Percentiles rank a stretch among this genome's conserved stretches.
phyloP scores from a whole-genome alignment of 2,888 invertebrate genomes.

The Quadriops clusia region DNA sequence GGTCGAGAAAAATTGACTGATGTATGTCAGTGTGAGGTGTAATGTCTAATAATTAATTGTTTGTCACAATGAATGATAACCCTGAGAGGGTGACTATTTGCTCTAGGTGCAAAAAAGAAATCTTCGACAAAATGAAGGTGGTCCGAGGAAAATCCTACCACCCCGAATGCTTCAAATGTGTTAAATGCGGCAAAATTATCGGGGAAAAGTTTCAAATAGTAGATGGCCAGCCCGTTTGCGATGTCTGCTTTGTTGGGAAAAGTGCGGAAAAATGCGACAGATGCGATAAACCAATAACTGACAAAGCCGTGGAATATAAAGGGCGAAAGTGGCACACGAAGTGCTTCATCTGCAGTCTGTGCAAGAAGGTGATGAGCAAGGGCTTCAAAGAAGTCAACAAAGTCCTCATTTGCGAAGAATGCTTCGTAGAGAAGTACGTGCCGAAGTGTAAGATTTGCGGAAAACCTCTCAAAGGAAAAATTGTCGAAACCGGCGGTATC shows the following conservation, averaged over 20 bases:
- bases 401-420: slow-evolving; percentile 70
- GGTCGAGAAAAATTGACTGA: too few species aligned
- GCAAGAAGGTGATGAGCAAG: slow-evolving; percentile 70
- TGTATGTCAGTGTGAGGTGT: too few species aligned
- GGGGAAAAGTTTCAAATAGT: slow-evolving; percentile 33
- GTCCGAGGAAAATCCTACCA: slow-evolving; percentile 93
- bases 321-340: slow-evolving; percentile 86
- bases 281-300: slow-evolving; percentile 77
- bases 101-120: slow-evolving; percentile 60
- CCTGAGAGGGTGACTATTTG: too few species aligned
- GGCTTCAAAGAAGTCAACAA: slow-evolving; percentile 84
- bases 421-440: slow-evolving; percentile 79
- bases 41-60: too few species aligned
- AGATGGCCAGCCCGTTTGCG: slow-evolving; percentile 11
- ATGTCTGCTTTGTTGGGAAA: too few species aligned
- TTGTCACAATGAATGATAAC: too few species aligned
- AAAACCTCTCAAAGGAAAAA: slow-evolving; percentile 43
- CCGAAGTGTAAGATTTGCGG: slow-evolving; percentile 75
- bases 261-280: slow-evolving; percentile 82
- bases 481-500: slow-evolving; percentile 78
- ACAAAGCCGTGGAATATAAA: slow-evolving; percentile 73
- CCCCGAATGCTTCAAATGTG: slow-evolving; percentile 88
- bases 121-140: slow-evolving; percentile 74
- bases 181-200: slow-evolving; percentile 34
- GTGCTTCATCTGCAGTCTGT: slow-evolving; percentile 81